These are phyloP conservation scores for Bedellia somnulentella DNA, from an alignment of 2,888 invertebrate species.

Conservation along the genomic window DNA sequence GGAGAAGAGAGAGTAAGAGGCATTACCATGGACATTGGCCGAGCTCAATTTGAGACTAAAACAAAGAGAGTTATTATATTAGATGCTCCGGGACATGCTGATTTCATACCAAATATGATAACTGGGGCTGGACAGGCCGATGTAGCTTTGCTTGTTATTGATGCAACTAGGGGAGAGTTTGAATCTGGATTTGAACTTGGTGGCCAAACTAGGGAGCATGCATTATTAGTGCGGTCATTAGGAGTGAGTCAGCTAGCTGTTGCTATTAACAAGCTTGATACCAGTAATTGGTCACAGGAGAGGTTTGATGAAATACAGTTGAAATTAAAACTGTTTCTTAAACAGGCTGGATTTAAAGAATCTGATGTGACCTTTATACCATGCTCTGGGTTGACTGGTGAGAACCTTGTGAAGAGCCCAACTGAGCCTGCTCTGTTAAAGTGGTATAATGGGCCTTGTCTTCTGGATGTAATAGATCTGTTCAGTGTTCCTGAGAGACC, in stretches of 20 bases:
- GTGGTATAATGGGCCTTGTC: constrained; percentile 84
- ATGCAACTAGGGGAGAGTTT: constrained; percentile 95
- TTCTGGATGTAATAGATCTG: constrained; percentile 84
- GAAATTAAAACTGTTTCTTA: constrained; percentile 80
- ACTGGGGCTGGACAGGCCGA: constrained; percentile 98
- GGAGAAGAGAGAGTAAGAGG: constrained; percentile 95
- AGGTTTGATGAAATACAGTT: constrained; percentile 87
- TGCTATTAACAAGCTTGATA: constrained; percentile 97
- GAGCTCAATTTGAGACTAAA: constrained; percentile 88
- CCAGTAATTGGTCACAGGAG: constrained; percentile 88
- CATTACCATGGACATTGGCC: constrained; percentile 98
- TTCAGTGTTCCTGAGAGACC: constrained; percentile 87
- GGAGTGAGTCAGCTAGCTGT: constrained; percentile 94
- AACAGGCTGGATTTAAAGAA: constrained; percentile 90
- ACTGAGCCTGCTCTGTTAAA: constrained; percentile 63
- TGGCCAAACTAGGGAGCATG: constrained; percentile 97
- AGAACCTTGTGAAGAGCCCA: constrained; percentile 78
- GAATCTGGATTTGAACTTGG: constrained; percentile 98
- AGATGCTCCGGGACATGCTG: constrained; percentile 98
- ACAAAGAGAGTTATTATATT: constrained; percentile 81
- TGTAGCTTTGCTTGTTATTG: constrained; percentile 93
- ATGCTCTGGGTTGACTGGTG: constrained; percentile 94
- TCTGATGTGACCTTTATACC: constrained; percentile 87
- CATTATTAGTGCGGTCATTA: constrained; percentile 82
- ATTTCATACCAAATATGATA: constrained; percentile 99